Evolutionary conservation across 2,113 vertebrate species (phyloP), one percentile per base, ranked within the genome.

Genomic region (Rhodinocichla rosea): DNA sequence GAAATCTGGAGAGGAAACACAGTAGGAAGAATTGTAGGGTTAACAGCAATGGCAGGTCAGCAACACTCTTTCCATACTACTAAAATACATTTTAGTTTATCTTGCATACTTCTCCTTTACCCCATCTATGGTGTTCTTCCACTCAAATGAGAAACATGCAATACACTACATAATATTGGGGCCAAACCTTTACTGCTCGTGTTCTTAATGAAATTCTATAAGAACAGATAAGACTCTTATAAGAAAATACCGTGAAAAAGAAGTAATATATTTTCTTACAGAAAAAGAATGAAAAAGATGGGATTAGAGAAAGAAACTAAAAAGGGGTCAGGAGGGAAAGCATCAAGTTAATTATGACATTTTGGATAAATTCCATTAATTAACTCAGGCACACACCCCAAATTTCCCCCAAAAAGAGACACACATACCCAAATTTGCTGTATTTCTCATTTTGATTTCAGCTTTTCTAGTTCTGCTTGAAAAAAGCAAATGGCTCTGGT

Each of bases 1-100:
- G 98, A 98, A 92, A 99, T 98, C 99, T 99, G 88, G 39, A 84
- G 70, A 84, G 45, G 33, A 94, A 95, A 39, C 40, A 88, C 71
- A 95, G 22, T 3, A 53, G 62, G 62, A 81, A 89, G 69, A 94
- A 75, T 57, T 40, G 13, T 13, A 45, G 47, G 26, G n/a, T 89
- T 79, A 95, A 78, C 6, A 87, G 70, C 30, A 53, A 26, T 19
- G 30, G 21, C 59, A 78, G 24, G n/a, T 28, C 52, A 75, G 33
- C 62, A 83, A 24, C 7, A 11, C n/a, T 71, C 70, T 62, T 75
- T 49, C 68, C 32, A 26, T 45, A 14, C 45, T 75, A 49, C 27
- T 78, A 16, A 33, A 67, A 64, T 26, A 52, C 6, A 24, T 12
- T 7, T 18, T n/a, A 13, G 15, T 22, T 87, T 59, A 49, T 64